Evolutionary conservation across 2,113 vertebrate species (phyloP), one percentile per base, ranked within the genome.

Genomic region (Apistogramma diplotaenia): DNA sequence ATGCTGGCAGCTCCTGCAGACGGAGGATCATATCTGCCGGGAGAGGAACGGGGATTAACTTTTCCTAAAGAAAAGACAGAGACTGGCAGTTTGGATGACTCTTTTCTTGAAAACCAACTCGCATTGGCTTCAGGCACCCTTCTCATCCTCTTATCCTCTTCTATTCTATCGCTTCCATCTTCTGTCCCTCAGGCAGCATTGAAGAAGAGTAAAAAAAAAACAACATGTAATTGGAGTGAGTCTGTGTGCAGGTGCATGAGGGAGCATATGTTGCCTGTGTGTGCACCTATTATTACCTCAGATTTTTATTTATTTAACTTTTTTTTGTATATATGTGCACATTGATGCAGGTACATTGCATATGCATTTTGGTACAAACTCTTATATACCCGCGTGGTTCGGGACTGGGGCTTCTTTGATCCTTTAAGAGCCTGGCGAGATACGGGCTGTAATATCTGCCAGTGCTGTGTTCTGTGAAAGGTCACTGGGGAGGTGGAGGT

Each of bases 401-500:
- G 81, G 83, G 83, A 90, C 54, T 31, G 19, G 5, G 60, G 33
- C 40, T 59, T 80, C 74, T 90, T 82, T 83, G 74, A 93, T 93
- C 81, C 57, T 88, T 74, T 88, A 92, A 90, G 85, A 93, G 82
- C 77, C 90, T 56, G 71, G 49, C 71, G 37, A 91, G 91, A 92
- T 93, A 62, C 93, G 93, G 94, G 90, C 93, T 92, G 82, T 94
- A 89, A 94, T 80, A 79, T 91, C 85, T 83, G 62, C 78, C 82
- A 21, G 55, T 31, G 80, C 79, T 90, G 88, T 89, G 74, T 91
- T 93, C 90, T 81, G 33, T 88, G 71, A 95, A 94, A 96, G 96
- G 95, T 96, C 95, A 95, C 79, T 46, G 33, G 60, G 87, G 89
- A 95, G 94, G 93, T 92, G 93, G 93, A 86, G 85, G 86, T 85